Base-by-base conservation (phyloP, 2,113 vertebrate genomes). In the Zosterops hypoxanthus region DNA sequence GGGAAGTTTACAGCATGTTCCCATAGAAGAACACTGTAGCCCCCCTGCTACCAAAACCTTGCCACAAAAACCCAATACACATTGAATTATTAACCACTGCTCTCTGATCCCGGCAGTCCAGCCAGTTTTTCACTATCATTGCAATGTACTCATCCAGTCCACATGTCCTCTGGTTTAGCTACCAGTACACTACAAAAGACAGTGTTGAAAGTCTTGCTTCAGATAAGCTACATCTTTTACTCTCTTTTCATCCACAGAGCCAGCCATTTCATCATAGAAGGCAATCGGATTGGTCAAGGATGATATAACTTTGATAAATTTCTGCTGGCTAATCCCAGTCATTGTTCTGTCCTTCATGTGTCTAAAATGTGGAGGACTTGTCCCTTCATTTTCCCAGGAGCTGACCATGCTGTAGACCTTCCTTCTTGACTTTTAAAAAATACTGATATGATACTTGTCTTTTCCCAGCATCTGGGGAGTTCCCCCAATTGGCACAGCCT, bases 221-320 rank as follows among this genome's bases (percentile, higher is more conserved):
- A 82, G 82, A 72, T 69, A 95, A 76, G 42, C 49, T 79, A n/a
- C 41, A 76, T 59, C 34, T 82, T 25, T 76, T 85, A 64, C 23
- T 79, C 44, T 78, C 57, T 33, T 82, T 75, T 91, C 55, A 91
- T 60, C 52, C 70, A 71, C 36, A 76, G 49, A 82, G 65, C 22
- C 61, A 91, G 44, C 14, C 15, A 25, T 94, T 97, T 94, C 92
- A 71, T 95, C 84, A 96, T 2, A 90, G 87, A 85, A 72, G 49
- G 66, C 70, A 69, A 41, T 82, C 84, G 88, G 82, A 70, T 90
- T 72, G 69, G 57, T 71, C 81, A 91, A 46, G 70, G 22, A 47
- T 75, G 34, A 89, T 39, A 91, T 70, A 72, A 84, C 29, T 39
- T 92, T 71, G 77, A 66, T 82, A 82, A 82, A 64, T 64, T 29